Percentiles rank a stretch among this genome's conserved stretches.
Conservation (phyloP, 2,113 vertebrate genomes). For the Speoplatyrhinus poulsoni region DNA sequence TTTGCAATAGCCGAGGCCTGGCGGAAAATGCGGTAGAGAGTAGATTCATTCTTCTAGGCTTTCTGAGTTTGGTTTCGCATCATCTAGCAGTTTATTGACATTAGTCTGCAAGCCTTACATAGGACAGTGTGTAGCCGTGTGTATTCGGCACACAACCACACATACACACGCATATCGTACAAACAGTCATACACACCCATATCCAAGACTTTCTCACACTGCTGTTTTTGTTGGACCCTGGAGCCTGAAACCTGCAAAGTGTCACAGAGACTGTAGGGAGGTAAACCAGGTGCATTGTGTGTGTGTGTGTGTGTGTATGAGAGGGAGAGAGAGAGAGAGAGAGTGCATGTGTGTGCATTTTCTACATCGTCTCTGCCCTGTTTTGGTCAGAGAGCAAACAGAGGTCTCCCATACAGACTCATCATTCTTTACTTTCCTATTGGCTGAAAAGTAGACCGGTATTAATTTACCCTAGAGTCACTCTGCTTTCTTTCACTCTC, state of each 20-base stretch:
- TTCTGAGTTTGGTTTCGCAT: constrained; percentile 61
- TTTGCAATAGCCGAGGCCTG: constrained; percentile 21
- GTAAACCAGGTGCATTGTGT: constrained; percentile 65
- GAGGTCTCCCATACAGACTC: constrained; percentile 22
- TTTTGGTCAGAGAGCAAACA: constrained; percentile 30
- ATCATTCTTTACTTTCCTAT: constrained; percentile 36
- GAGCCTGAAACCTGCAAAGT: constrained; percentile 61
- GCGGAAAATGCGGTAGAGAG: constrained; percentile 8
- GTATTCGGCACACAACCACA: not conserved
- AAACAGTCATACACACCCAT: not conserved
- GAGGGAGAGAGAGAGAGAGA: not conserved
- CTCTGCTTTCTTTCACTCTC: constrained; percentile 49
- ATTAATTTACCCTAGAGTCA: constrained; percentile 37
- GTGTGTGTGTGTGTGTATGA: constrained; percentile 13
- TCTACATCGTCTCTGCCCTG: constrained; percentile 40
- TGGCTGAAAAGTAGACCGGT: constrained; percentile 29
- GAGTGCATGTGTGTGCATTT: constrained; percentile 22
- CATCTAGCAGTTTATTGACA: constrained; percentile 70
- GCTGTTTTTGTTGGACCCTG: constrained; percentile 65
- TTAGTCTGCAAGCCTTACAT: constrained; percentile 48
- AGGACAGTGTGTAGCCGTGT: constrained; percentile 28
- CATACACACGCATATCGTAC: not conserved
- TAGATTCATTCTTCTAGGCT: constrained; percentile 49
- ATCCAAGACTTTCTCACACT: constrained; percentile 20
- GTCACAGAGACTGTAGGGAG: constrained; percentile 39